Percentiles rank a stretch among this genome's conserved stretches.
These are phyloP conservation scores for Drosophila greeni DNA, from an alignment of 2,888 invertebrate species.

Conservation along the genomic window DNA sequence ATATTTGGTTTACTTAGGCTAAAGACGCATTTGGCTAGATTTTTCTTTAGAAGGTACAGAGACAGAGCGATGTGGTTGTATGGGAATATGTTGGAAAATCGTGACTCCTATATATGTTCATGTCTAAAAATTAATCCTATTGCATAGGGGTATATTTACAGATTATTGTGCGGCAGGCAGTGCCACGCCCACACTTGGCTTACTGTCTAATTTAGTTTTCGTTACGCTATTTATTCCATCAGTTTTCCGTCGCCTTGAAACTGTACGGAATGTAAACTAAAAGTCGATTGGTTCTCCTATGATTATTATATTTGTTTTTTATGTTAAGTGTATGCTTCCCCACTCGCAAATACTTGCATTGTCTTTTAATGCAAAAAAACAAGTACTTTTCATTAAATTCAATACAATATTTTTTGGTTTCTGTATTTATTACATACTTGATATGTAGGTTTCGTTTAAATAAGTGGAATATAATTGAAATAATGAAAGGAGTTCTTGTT, in stretches of 20 bases:
- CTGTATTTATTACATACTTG: conserved; percentile 57
- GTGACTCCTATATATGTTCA: conserved; percentile 16
- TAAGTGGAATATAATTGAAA: conserved; percentile 33
- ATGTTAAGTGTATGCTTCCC: conserved; percentile 70
- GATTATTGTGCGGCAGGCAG: conserved; percentile 36
- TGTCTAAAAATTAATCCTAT: conserved; percentile 2
- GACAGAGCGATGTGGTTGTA: conserved; percentile 49
- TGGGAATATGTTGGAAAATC: conserved; percentile 17
- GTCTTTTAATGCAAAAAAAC: conserved; percentile 48
- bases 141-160: conserved; percentile 17
- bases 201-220: conserved; percentile 69
- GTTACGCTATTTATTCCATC: conserved; percentile 63
- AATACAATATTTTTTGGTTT: conserved; percentile 29
- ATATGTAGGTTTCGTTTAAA: conserved; percentile 61
- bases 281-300: conserved; percentile 22
- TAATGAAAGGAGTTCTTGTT: conserved; percentile 31
- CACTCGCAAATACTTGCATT: conserved; percentile 55
- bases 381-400: conserved; percentile 18
- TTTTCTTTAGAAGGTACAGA: conserved; percentile 73
- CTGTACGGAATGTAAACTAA: conserved; percentile 44
- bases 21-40: conserved; percentile 57
- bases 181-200: conserved; percentile 52
- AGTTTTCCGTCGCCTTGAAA: conserved; percentile 32
- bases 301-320: conserved; percentile 22
- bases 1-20: conserved; percentile 62